Conservation (phyloP, 2,888 invertebrate species). For the Eristalis arbustorum region DNA sequence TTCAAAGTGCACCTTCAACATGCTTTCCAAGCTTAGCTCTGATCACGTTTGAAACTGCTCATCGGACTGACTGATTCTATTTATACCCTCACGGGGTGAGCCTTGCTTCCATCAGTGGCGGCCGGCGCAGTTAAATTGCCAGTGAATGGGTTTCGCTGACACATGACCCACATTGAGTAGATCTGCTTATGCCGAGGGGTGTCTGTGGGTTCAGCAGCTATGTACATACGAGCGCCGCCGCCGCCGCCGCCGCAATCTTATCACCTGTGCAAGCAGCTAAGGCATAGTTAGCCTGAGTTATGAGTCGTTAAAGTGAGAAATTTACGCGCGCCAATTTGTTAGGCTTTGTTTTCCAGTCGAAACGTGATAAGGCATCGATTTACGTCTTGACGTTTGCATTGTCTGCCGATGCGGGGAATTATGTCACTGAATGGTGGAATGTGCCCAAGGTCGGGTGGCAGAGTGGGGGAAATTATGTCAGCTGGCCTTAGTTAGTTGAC, state of each 20-base stretch:
- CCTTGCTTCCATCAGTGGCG: background rate
- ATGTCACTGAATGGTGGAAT: background rate
- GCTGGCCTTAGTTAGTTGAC: too few species aligned
- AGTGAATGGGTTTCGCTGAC: background rate
- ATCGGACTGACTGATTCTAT: background rate
- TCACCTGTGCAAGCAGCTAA: background rate
- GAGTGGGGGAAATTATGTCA: too few species aligned
- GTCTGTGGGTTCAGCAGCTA: background rate
- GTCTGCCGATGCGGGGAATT: background rate
- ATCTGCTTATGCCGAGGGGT: constrained; percentile 1
- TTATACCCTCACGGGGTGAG: background rate
- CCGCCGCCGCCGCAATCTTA: background rate
- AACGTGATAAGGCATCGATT: background rate
- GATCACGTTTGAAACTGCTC: background rate
- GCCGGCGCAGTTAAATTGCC: background rate
- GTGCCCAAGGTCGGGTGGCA: too few species aligned
- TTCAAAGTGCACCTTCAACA: background rate
- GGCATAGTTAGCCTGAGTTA: background rate
- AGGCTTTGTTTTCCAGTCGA: background rate
- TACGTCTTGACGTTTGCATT: background rate
- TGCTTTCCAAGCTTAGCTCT: background rate
- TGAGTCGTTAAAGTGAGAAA: constrained; percentile 2
- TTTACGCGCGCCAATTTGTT: background rate
- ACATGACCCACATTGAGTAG: background rate
- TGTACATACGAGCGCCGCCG: background rate